These are phyloP conservation scores for Amphiprion percula DNA, from an alignment of 2,113 vertebrate species.

Conservation along the genomic window DNA sequence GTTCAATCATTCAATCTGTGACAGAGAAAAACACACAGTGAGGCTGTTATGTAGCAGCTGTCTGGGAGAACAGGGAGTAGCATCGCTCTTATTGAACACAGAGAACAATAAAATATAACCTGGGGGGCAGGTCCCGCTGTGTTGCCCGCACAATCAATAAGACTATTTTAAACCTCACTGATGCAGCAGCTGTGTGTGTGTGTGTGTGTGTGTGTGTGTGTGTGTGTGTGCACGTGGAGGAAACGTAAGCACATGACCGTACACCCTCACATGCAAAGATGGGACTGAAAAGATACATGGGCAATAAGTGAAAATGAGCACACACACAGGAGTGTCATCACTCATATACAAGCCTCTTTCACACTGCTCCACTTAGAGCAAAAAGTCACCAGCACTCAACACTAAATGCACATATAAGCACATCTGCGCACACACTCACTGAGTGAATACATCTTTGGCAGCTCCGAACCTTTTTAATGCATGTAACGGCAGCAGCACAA, in stretches of 20 bases:
- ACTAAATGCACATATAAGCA: background rate
- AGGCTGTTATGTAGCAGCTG: slow-evolving; percentile 76
- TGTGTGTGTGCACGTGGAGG: background rate
- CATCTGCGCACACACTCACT: background rate
- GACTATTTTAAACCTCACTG: slow-evolving; percentile 72
- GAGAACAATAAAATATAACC: slow-evolving; percentile 82
- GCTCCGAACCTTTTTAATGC: background rate
- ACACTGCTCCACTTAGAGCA: background rate
- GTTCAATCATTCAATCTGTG: slow-evolving; percentile 77
- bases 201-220: slow-evolving; percentile 16
- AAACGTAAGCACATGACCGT: background rate
- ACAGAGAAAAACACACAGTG: slow-evolving; percentile 65
- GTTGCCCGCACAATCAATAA: slow-evolving; percentile 73
- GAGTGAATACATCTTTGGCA: background rate
- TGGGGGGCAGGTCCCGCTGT: slow-evolving; percentile 67
- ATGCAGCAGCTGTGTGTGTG: slow-evolving; percentile 48
- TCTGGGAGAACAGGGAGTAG: slow-evolving; percentile 61
- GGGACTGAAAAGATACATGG: slow-evolving; percentile 1
- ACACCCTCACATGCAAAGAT: background rate
- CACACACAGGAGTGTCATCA: background rate
- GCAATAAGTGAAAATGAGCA: background rate
- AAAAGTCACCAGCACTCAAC: background rate
- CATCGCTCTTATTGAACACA: slow-evolving; percentile 77
- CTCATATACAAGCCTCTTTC: background rate
- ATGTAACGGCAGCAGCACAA: background rate